Evolutionary conservation across 2,113 vertebrate genomes (phyloP), one percentile per base, ranked within the genome.

Genomic region (Lophochroa leadbeateri): DNA sequence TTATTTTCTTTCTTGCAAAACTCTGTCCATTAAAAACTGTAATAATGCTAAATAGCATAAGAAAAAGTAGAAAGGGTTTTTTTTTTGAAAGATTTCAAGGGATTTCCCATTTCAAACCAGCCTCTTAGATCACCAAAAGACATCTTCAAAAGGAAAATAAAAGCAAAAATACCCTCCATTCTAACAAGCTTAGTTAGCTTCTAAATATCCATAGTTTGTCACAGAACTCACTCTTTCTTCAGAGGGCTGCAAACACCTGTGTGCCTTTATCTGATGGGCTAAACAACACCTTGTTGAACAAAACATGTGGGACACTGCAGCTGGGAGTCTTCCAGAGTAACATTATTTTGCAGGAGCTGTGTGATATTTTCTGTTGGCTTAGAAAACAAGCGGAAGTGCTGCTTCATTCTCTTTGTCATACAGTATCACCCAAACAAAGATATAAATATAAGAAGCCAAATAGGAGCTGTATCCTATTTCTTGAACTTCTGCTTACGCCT

Each of bases 221-320:
- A 44, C 7, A 14, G 60, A 81, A 46, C 18, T 82, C 53, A 3
- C 6, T 52, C n/a, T 46, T n/a, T 52, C 50, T 86, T 67, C 64
- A 17, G 35, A 83, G 35, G 37, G 18, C 27, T 39, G 19, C 16
- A 29, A 43, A 28, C 0, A 0, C 28, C 55, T 25, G 11, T 3
- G 1, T 82, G 33, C 46, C 35, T 55, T 15, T 81, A 0, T n/a
- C 57, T 65, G 53, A 14, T 15, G 47, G 27, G 27, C 69, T 86
- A 64, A 81, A 58, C 0, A 1, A 10, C 20, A 39, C 31, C 64
- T 64, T 74, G 46, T 37, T 50, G 47, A 81, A 58, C 85, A 88
- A 57, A 90, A 50, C 0, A 4, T 6, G 46, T 52, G 53, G 57
- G 74, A 61, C 4, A 2, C 7, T 2, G 2, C 25, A 37, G 50